A percentile compares a stretch with the other conserved stretches of the same genome.
Evolutionary conservation across 2,113 vertebrate genomes (phyloP).

Genomic region (Rhabdomys dilectus): DNA sequence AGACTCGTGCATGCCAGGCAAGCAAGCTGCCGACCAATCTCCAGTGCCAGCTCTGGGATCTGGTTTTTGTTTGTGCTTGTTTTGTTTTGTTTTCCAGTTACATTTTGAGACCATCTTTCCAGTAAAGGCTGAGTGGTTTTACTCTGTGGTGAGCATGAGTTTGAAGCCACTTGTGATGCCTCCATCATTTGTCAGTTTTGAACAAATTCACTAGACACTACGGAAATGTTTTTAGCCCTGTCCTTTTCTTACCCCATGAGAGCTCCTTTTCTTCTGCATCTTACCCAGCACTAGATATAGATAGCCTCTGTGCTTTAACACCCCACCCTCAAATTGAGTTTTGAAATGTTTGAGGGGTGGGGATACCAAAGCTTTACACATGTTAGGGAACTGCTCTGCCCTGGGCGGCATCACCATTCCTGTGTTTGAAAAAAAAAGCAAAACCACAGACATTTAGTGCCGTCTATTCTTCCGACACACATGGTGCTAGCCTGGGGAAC

Average conservation of each 20-base stretch:
- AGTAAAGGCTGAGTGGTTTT: background rate
- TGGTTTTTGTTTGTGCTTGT: background rate
- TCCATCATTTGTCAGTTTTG: background rate
- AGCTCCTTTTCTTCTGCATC: background rate
- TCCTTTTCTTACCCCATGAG: background rate
- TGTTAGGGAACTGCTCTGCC: background rate
- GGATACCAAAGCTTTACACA: background rate
- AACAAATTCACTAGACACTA: background rate
- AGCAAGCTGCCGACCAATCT: background rate
- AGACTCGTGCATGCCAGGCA: too few relatives aligned
- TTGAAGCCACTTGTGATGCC: slow-evolving; percentile 27
- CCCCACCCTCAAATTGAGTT: background rate
- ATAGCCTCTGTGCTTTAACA: background rate
- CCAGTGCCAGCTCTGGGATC: background rate
- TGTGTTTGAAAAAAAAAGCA: background rate
- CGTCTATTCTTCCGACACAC: background rate
- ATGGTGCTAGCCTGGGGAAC: background rate
- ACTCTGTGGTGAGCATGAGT: background rate
- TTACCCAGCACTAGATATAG: background rate
- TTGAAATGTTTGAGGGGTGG: background rate
- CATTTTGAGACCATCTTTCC: background rate
- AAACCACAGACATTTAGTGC: background rate
- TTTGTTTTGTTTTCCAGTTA: background rate
- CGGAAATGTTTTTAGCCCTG: background rate
- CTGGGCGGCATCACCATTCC: background rate